Conservation (phyloP, 1,140 invertebrate species). For the Planococcus citri region DNA sequence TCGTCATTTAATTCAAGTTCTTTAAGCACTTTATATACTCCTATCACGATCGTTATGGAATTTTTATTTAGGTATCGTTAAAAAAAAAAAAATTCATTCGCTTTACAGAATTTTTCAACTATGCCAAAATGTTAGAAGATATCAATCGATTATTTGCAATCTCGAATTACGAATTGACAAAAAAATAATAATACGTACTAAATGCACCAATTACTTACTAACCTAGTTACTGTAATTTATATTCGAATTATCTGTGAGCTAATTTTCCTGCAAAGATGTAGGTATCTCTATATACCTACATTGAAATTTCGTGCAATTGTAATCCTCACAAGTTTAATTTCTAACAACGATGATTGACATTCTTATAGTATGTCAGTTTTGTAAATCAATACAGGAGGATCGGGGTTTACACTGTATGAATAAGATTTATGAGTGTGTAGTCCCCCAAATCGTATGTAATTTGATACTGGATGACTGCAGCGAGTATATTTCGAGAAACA, state of each 20-base stretch:
- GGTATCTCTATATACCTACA: too few relatives aligned
- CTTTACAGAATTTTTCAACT: not conserved
- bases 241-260: too few relatives aligned
- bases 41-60: slow-evolving; percentile 18
- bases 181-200: not conserved
- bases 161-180: not conserved
- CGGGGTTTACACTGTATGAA: not conserved
- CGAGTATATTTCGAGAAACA: not conserved
- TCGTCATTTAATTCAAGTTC: slow-evolving; percentile 15
- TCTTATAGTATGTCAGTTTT: not conserved
- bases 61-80: slow-evolving; percentile 5
- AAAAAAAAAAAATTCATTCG: not conserved
- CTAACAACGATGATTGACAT: not conserved
- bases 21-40: slow-evolving; percentile 15
- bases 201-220: too few relatives aligned
- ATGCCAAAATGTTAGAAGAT: not conserved
- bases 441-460: not conserved
- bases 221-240: too few relatives aligned
- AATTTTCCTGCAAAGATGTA: too few relatives aligned
- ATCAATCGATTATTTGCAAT: not conserved
- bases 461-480: not conserved
- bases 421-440: not conserved
- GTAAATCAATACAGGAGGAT: not conserved
- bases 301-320: too few relatives aligned
- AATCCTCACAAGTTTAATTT: not conserved